Percentiles rank a stretch among this genome's conserved stretches.
Evolutionary conservation across 2,797 vertebrate species (phyloP).

Genomic region (Mastacembelus armatus): DNA sequence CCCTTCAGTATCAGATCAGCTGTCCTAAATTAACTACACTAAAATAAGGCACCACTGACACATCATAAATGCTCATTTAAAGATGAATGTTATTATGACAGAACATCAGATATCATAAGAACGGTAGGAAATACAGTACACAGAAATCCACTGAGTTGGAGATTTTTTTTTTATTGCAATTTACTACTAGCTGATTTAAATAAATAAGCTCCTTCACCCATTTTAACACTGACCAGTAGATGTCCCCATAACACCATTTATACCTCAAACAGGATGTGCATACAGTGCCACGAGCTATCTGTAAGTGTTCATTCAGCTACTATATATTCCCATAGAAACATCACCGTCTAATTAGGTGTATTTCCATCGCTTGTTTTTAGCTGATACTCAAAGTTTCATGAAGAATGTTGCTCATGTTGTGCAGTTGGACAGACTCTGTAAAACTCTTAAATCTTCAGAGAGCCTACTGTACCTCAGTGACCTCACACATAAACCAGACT

Average conservation of each 20-base stretch:
- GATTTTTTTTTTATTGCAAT: too few species aligned
- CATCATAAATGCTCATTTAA: too few species aligned
- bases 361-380: constrained; percentile 20
- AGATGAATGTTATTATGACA: too few species aligned
- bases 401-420: neutral
- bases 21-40: too few species aligned
- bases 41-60: too few species aligned
- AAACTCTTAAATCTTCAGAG: too few species aligned
- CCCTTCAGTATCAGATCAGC: too few species aligned
- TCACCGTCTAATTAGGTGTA: constrained; percentile 40
- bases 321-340: constrained; percentile 22
- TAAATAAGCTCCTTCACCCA: neutral
- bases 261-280: neutral
- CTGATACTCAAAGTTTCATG: neutral
- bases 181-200: too few species aligned
- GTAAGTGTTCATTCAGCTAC: constrained; percentile 1
- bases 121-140: too few species aligned
- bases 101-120: too few species aligned
- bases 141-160: too few species aligned
- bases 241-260: constrained; percentile 60
- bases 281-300: neutral
- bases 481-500: constrained; percentile 47
- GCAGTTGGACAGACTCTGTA: constrained; percentile 1
- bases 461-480: constrained; percentile 5
- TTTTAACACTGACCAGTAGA: constrained; percentile 62